Conservation (phyloP, 1,140 invertebrate species). For the Rhopalosiphum padi region DNA sequence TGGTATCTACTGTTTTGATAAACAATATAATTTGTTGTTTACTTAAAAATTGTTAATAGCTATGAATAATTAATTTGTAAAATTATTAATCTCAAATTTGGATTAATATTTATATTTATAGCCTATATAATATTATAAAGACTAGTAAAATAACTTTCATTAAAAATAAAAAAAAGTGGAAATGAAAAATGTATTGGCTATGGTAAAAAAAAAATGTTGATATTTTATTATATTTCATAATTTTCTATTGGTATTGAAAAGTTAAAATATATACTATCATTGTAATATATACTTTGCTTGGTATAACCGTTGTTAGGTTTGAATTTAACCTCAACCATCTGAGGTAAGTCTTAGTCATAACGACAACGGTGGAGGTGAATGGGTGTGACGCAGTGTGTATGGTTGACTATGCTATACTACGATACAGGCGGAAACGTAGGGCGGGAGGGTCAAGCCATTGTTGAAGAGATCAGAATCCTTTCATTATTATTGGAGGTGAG, state of each 20-base stretch:
- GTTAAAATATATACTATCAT: neutral
- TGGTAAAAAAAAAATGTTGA: neutral
- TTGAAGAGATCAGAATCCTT: neutral
- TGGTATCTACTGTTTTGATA: no score
- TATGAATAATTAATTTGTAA: no score
- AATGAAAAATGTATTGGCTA: neutral
- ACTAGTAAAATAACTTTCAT: neutral
- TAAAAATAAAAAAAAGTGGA: neutral
- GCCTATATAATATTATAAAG: neutral
- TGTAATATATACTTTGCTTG: neutral
- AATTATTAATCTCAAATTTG: no score
- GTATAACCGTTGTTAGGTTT: neutral
- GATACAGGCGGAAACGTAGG: neutral
- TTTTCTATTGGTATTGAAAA: neutral
- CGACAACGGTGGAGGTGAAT: neutral
- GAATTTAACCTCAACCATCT: neutral
- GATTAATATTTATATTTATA: no score
- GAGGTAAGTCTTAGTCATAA: neutral
- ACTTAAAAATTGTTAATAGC: no score
- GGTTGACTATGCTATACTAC: neutral
- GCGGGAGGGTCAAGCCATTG: neutral
- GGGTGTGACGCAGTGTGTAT: neutral
- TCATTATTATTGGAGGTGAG: slow-evolving; percentile 35
- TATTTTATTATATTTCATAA: neutral
- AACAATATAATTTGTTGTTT: no score